Percentiles rank a stretch among this genome's conserved stretches.
Conservation (phyloP, 2,113 vertebrate species). For the Sakesphorus luctuosus region DNA sequence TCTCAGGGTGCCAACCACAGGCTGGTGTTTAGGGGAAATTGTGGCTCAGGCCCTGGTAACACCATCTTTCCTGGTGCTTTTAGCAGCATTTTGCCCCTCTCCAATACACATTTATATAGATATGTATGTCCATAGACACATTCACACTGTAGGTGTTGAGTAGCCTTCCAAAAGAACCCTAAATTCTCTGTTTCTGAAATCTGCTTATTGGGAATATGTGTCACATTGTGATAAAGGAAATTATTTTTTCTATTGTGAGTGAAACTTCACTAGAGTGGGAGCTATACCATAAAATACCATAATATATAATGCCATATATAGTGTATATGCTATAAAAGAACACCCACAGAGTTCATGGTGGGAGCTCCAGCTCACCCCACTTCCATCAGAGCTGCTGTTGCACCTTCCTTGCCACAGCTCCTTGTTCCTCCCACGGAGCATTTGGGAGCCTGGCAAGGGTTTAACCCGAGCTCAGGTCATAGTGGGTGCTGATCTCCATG, state of each 20-base stretch:
- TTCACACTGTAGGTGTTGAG: not conserved
- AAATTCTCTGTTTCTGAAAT: not conserved
- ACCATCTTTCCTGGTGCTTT: fast-evolving
- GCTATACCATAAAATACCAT: fast-evolving
- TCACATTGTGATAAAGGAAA: not conserved
- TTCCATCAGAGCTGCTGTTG: not conserved
- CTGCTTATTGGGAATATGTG: not conserved
- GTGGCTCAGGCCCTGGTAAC: not conserved
- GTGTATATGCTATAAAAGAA: fast-evolving
- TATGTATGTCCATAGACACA: fast-evolving
- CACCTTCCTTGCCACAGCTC: not conserved
- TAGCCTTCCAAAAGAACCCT: not conserved
- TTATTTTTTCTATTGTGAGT: not conserved
- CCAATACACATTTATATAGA: fast-evolving
- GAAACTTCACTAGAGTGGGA: not conserved
- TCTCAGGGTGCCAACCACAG: not conserved
- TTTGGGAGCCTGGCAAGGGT: not conserved
- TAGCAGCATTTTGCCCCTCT: not conserved
- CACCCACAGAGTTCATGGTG: fast-evolving
- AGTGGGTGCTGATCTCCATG: not conserved
- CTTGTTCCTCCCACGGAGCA: not conserved
- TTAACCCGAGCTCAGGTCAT: not conserved
- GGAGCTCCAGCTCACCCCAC: not conserved
- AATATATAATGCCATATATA: fast-evolving
- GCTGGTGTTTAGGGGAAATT: fast-evolving